Evolutionary conservation across 2,113 vertebrate species (phyloP).

Genomic region (Todiramphus chloris): DNA sequence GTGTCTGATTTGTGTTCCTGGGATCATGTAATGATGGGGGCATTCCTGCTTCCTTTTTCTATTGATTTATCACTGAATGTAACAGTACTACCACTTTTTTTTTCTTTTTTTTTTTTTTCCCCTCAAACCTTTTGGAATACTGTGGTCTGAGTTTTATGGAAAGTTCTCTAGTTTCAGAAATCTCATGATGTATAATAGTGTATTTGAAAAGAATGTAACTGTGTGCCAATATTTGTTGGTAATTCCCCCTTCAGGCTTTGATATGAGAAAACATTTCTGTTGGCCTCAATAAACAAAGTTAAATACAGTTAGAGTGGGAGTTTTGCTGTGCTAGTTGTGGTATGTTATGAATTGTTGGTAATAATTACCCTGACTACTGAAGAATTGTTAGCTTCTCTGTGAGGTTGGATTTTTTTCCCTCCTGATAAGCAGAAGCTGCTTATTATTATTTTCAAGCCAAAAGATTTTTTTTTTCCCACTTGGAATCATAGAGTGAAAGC

Average conservation of each 20-base stretch:
- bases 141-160: constrained; percentile 12
- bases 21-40: not conserved
- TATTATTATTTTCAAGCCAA: constrained; percentile 2
- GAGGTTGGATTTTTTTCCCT: not conserved
- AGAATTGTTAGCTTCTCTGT: not conserved
- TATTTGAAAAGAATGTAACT: constrained; percentile 2
- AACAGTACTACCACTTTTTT: not conserved
- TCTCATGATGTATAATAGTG: not conserved
- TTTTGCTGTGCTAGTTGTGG: constrained; percentile 38
- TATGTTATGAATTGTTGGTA: constrained; percentile 30
- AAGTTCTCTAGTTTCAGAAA: constrained; percentile 18
- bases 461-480: not conserved
- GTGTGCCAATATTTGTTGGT: constrained; percentile 14
- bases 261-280: constrained; percentile 19
- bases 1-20: not conserved
- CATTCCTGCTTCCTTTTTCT: not conserved
- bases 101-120: not conserved
- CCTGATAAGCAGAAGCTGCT: constrained; percentile 17
- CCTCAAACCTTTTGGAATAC: not conserved
- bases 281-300: constrained; percentile 31
- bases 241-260: not conserved
- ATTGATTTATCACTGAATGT: not conserved
- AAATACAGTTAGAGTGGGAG: constrained; percentile 24
- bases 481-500: not conserved
- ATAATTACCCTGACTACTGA: constrained; percentile 27